Percentiles rank a stretch among this genome's conserved stretches.
Evolutionary conservation across 2,113 vertebrate genomes (phyloP).

Genomic region (Myanophis thanlyinensis): DNA sequence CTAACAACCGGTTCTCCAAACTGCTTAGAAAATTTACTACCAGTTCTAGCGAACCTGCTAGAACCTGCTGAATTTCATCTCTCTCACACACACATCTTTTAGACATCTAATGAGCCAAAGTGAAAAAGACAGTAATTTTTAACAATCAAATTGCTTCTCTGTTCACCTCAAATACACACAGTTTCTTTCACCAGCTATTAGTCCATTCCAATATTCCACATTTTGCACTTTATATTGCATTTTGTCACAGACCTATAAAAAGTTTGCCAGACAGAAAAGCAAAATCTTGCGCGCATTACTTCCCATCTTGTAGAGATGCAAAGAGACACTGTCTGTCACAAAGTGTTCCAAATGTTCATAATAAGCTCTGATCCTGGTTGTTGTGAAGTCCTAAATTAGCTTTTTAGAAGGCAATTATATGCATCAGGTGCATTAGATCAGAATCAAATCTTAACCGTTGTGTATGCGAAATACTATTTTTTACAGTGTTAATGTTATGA

Average conservation of each 20-base stretch:
- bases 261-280: neutral
- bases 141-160: neutral
- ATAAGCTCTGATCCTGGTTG: neutral
- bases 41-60: too few relatives aligned
- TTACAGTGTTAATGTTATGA: conserved; percentile 12
- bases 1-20: too few relatives aligned
- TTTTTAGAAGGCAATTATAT: conserved; percentile 40
- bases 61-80: too few relatives aligned
- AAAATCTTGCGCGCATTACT: neutral
- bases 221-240: neutral
- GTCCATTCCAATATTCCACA: neutral
- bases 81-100: neutral
- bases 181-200: neutral
- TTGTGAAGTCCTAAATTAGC: conserved; percentile 42
- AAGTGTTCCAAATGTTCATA: conserved; percentile 8
- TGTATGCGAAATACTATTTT: conserved; percentile 21
- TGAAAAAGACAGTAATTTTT: neutral
- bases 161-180: neutral
- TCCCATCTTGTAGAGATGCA: neutral
- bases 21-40: too few relatives aligned
- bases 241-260: neutral
- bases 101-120: neutral
- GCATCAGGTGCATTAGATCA: conserved; percentile 27
- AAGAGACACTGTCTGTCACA: conserved; percentile 5
- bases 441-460: conserved; percentile 33